phyloP scores from a whole-genome alignment of 23 tunicate species.

The Diplosoma virens region DNA sequence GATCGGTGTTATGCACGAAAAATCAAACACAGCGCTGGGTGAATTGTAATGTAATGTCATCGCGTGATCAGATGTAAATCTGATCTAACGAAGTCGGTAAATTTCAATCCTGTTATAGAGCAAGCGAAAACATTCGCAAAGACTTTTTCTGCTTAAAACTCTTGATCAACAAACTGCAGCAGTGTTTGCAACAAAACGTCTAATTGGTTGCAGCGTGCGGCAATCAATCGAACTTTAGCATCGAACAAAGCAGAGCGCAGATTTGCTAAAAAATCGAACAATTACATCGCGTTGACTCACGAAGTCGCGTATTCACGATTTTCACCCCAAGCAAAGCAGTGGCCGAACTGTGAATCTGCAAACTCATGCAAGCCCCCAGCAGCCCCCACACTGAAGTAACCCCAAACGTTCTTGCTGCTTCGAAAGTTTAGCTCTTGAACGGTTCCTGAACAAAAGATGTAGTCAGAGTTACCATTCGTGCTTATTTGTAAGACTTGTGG shows the following conservation, averaged over 20 bases:
- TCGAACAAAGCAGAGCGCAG: not conserved
- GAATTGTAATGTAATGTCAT: too few relatives aligned
- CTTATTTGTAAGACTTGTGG: too few relatives aligned
- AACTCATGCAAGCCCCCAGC: constrained; percentile 96
- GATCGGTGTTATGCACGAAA: too few relatives aligned
- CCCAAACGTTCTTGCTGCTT: constrained; percentile 99
- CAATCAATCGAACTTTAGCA: too few relatives aligned
- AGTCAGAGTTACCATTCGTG: too few relatives aligned
- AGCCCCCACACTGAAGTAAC: constrained; percentile 95
- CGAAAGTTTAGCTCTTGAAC: constrained; percentile 98
- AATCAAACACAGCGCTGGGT: too few relatives aligned
- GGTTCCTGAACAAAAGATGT: constrained; percentile 53
- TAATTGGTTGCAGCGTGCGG: too few relatives aligned
- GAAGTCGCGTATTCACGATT: constrained; percentile 93
- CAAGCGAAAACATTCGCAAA: too few relatives aligned
- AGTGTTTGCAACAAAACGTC: too few relatives aligned
- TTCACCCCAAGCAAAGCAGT: constrained; percentile 99
- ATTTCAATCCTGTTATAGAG: too few relatives aligned
- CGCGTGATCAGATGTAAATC: too few relatives aligned
- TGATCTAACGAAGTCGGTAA: too few relatives aligned
- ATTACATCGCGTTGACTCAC: constrained; percentile 39
- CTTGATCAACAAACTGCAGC: not conserved
- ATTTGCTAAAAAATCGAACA: not conserved
- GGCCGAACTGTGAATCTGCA: constrained; percentile 99
- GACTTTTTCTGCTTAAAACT: not conserved